Conservation (phyloP, 2,888 invertebrate species). For the Catocala sponsa region DNA sequence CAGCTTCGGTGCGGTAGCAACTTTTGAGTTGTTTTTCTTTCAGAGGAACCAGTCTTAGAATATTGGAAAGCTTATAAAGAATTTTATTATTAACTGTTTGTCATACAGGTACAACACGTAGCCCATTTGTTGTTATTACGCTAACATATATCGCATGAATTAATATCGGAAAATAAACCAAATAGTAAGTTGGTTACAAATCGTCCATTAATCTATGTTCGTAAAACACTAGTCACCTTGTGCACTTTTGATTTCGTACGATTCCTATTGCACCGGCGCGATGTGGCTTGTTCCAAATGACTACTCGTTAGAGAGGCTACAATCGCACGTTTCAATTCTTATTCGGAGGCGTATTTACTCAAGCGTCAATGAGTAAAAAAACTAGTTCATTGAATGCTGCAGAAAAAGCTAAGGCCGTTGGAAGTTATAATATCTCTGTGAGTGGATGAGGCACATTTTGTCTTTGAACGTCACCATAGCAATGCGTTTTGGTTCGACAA, state of each 20-base stretch:
- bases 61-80: background rate
- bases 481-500: no score
- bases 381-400: constrained; percentile 67
- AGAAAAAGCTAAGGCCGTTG: constrained; percentile 50
- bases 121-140: background rate
- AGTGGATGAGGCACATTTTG: constrained; percentile 22
- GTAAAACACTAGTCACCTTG: constrained; percentile 59
- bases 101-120: background rate
- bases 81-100: background rate
- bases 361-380: constrained; percentile 66
- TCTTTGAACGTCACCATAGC: background rate
- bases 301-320: constrained; percentile 62
- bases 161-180: no score
- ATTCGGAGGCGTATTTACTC: constrained; percentile 69
- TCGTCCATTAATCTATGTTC: constrained; percentile 33
- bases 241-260: constrained; percentile 75
- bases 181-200: background rate
- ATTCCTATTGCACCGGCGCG: constrained; percentile 54
- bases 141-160: background rate
- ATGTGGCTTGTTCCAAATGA: constrained; percentile 58
- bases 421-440: constrained; percentile 11
- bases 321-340: constrained; percentile 60
- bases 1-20: background rate
- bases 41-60: background rate
- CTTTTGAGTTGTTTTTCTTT: background rate